phyloP scores from a whole-genome alignment of 2,797 vertebrate species.

The Premnoplex brunnescens region DNA sequence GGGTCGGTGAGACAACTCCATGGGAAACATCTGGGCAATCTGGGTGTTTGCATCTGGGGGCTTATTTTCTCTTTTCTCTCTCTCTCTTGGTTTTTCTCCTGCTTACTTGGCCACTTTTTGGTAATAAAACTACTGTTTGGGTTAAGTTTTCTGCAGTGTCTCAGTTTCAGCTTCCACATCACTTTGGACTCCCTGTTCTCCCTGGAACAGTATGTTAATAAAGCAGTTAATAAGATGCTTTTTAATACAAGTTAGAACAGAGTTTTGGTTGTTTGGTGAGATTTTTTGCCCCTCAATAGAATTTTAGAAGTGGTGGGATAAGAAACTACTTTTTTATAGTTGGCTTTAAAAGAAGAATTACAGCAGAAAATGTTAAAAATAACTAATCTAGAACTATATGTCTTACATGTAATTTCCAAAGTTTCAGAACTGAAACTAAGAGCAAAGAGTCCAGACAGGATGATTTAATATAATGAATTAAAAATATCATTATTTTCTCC shows the following conservation, averaged over 20 bases:
- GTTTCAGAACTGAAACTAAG: not conserved
- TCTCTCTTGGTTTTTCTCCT: no score
- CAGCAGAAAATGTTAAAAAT: not conserved
- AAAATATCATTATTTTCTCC: not conserved
- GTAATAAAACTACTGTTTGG: no score
- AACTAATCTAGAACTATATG: not conserved
- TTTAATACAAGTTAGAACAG: not conserved
- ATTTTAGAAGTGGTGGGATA: not conserved
- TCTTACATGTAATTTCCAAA: not conserved
- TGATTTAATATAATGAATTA: not conserved
- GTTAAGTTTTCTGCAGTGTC: no score
- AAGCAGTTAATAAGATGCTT: not conserved
- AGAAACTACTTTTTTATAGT: not conserved
- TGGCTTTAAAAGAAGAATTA: not conserved
- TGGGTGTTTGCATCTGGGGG: no score
- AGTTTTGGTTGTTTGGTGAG: not conserved
- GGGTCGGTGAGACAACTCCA: no score
- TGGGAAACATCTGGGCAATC: no score
- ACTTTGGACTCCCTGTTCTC: no score
- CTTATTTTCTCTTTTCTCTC: no score
- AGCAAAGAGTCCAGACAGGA: not conserved
- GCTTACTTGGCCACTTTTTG: no score
- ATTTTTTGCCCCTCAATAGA: not conserved
- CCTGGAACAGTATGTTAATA: not conserved
- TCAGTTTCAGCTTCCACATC: no score